These are phyloP conservation scores for Prunella himalayana DNA, from an alignment of 2,113 vertebrate genomes.

Conservation along the genomic window DNA sequence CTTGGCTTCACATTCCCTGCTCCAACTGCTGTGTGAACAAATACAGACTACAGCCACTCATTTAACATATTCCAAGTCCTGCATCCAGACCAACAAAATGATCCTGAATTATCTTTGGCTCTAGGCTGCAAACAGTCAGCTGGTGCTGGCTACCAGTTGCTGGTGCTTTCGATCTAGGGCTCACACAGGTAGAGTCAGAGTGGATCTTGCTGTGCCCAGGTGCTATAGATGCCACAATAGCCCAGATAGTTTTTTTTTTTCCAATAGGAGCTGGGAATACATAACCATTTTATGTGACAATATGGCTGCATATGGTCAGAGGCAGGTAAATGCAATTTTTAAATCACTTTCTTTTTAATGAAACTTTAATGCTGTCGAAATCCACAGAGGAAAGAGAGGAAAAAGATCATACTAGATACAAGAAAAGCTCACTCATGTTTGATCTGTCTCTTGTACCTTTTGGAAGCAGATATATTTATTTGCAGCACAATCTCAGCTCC, in stretches of 20 bases:
- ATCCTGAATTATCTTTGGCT: background rate
- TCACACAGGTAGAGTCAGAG: background rate
- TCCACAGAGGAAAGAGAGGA: background rate
- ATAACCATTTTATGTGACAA: background rate
- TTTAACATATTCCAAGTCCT: background rate
- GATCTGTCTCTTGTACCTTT: background rate
- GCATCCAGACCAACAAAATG: background rate
- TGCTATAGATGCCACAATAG: background rate
- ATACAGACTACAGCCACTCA: background rate
- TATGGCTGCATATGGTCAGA: background rate
- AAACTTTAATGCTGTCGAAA: background rate
- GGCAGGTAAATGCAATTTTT: background rate
- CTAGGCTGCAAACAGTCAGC: background rate
- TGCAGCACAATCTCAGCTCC: background rate
- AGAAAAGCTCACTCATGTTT: background rate
- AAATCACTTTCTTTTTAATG: background rate
- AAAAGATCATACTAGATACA: background rate
- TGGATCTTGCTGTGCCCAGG: background rate
- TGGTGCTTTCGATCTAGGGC: background rate
- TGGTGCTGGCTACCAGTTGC: background rate
- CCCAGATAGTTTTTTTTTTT: background rate
- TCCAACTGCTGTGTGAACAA: background rate
- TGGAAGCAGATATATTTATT: slow-evolving; percentile 26
- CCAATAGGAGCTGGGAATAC: background rate
- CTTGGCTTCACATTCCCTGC: background rate